Evolutionary conservation across 1,140 invertebrate species (phyloP).

Genomic region (Uloborus diversus): DNA sequence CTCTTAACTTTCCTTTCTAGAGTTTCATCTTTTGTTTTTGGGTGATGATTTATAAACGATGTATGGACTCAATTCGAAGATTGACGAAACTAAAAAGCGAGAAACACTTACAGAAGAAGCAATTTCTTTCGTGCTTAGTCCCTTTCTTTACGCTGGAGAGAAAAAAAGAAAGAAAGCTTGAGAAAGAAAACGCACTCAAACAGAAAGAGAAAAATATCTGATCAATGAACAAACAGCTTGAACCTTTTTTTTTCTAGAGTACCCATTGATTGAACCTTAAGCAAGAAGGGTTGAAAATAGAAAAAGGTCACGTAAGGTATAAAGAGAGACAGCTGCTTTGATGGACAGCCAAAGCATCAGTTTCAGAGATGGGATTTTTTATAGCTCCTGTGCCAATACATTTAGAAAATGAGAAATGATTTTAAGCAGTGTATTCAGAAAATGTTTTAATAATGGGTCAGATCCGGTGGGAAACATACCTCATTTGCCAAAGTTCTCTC

Average conservation of each 20-base stretch:
- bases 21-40: conserved; percentile 52
- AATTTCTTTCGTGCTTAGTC: conserved; percentile 47
- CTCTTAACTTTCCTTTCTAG: conserved; percentile 48
- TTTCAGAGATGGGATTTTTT: conserved; percentile 15
- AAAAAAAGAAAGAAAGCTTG: conserved; percentile 13
- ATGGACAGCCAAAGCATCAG: conserved; percentile 26
- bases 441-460: conserved; percentile 39
- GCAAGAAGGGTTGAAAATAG: conserved; percentile 1
- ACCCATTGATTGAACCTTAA: conserved; percentile 44
- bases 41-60: conserved; percentile 51
- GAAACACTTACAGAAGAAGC: conserved; percentile 42
- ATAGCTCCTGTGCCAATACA: conserved; percentile 14
- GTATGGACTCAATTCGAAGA: conserved; percentile 42
- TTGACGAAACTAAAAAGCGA: conserved; percentile 52
- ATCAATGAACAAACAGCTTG: conserved; percentile 54
- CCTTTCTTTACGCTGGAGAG: not conserved
- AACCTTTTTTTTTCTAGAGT: conserved; percentile 47
- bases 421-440: conserved; percentile 18
- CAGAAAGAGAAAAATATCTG: conserved; percentile 47
- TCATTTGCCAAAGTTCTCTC: not conserved
- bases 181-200: conserved; percentile 13
- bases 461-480: not conserved
- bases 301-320: conserved; percentile 15
- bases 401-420: conserved; percentile 49
- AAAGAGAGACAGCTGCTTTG: conserved; percentile 34